Percentiles rank a stretch among this genome's conserved stretches.
These are phyloP conservation scores for Myanophis thanlyinensis DNA, from an alignment of 2,113 vertebrate species.

Conservation along the genomic window DNA sequence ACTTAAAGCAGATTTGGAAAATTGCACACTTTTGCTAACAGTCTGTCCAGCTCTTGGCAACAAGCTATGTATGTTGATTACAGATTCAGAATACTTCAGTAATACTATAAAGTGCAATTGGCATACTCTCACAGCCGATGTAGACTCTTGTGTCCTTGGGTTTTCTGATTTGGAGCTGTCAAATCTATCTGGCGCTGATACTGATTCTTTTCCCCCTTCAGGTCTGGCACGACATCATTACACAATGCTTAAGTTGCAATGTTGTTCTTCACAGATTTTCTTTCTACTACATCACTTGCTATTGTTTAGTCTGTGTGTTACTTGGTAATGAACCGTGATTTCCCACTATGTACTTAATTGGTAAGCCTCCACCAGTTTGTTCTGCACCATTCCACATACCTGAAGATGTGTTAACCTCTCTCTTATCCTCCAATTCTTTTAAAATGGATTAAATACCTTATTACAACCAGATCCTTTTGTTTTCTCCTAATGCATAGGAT, in stretches of 20 bases:
- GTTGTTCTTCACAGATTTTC: neutral
- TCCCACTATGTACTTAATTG: neutral
- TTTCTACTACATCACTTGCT: neutral
- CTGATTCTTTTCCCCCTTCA: neutral
- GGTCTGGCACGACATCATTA: neutral
- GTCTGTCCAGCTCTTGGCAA: neutral
- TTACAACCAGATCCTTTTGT: neutral
- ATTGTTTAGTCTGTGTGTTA: conserved; percentile 1
- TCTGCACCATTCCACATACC: neutral
- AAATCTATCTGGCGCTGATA: neutral
- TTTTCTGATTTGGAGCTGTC: neutral
- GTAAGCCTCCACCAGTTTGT: neutral
- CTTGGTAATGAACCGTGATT: neutral
- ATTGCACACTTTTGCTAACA: neutral
- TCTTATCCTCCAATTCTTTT: neutral
- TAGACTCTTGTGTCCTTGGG: neutral
- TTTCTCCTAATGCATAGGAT: neutral
- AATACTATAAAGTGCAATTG: neutral
- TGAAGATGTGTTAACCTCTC: neutral
- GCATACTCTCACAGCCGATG: neutral
- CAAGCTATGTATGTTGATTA: neutral
- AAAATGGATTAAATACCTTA: neutral
- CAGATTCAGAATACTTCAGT: neutral
- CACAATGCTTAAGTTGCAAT: neutral
- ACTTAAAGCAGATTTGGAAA: neutral